Conservation (phyloP, 2,113 vertebrate species). For the Petrocephalus microphthalmus region DNA sequence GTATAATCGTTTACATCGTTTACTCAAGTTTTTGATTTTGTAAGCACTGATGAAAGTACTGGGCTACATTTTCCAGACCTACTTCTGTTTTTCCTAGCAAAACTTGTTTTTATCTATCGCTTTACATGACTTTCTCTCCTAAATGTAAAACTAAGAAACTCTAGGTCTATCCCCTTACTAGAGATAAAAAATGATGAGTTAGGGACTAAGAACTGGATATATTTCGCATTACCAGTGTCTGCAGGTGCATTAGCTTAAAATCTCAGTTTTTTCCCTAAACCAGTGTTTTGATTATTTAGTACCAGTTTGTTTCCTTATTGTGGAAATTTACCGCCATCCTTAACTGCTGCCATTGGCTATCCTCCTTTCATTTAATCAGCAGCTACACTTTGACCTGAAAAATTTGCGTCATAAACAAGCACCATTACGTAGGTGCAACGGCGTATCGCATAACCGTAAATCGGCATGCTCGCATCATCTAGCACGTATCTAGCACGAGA, state of each 20-base stretch:
- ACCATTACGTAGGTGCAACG: too few species aligned
- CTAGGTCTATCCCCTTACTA: background rate
- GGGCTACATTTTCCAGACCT: background rate
- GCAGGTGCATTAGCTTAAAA: background rate
- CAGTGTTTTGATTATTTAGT: background rate
- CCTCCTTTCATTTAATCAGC: background rate
- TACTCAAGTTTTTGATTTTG: background rate
- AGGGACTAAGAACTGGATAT: background rate
- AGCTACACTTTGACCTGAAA: conserved; percentile 14
- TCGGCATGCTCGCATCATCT: background rate
- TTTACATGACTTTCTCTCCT: background rate
- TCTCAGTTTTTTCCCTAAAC: background rate
- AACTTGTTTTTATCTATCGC: too few species aligned
- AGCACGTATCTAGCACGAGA: background rate
- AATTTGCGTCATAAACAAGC: background rate
- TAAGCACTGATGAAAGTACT: background rate
- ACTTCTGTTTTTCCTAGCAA: background rate
- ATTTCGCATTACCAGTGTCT: background rate
- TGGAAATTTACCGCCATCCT: background rate
- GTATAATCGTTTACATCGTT: too few species aligned
- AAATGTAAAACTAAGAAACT: background rate
- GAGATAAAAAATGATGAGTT: background rate
- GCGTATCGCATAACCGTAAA: background rate
- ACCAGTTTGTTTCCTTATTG: background rate
- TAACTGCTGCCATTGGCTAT: background rate